Conservation (phyloP, 2,797 vertebrate species). For the Rhinichthys osculus region DNA sequence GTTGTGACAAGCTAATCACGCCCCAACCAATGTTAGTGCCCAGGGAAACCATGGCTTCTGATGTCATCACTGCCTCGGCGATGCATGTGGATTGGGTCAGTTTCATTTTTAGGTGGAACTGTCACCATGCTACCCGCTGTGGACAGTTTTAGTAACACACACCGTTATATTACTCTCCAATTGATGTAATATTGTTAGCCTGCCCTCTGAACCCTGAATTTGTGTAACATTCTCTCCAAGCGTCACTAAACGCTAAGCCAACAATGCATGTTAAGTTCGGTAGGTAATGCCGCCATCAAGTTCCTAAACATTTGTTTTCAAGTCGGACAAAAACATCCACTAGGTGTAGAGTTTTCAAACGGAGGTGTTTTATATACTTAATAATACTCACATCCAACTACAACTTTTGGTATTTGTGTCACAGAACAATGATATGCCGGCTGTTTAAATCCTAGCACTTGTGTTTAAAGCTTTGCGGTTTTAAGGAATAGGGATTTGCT, state of each 20-base stretch:
- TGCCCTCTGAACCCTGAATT: conserved; percentile 30
- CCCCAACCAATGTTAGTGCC: conserved; percentile 29
- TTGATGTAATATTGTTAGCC: conserved; percentile 37
- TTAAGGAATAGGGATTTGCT: conserved; percentile 36
- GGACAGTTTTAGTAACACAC: conserved; percentile 38
- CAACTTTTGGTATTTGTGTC: conserved; percentile 47
- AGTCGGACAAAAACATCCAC: conserved; percentile 12
- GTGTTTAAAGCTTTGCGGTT: conserved; percentile 43
- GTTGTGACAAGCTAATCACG: conserved; percentile 22
- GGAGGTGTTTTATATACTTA: conserved; percentile 35
- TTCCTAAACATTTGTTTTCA: conserved; percentile 5
- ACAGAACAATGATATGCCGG: conserved; percentile 36
- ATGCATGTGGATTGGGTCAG: conserved; percentile 35
- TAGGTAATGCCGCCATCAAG: conserved; percentile 20
- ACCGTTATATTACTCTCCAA: conserved; percentile 3
- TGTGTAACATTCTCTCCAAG: conserved; percentile 25
- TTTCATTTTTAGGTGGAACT: not conserved
- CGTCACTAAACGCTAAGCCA: conserved; percentile 23
- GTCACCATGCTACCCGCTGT: conserved; percentile 10
- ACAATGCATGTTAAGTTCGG: conserved; percentile 35
- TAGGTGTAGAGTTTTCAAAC: conserved; percentile 35
- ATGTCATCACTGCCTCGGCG: conserved; percentile 44
- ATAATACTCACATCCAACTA: conserved; percentile 17
- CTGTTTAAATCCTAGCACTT: conserved; percentile 40
- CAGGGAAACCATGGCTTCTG: conserved; percentile 21